Conservation (phyloP, 2,113 vertebrate genomes). For the Tachysurus vachellii region DNA sequence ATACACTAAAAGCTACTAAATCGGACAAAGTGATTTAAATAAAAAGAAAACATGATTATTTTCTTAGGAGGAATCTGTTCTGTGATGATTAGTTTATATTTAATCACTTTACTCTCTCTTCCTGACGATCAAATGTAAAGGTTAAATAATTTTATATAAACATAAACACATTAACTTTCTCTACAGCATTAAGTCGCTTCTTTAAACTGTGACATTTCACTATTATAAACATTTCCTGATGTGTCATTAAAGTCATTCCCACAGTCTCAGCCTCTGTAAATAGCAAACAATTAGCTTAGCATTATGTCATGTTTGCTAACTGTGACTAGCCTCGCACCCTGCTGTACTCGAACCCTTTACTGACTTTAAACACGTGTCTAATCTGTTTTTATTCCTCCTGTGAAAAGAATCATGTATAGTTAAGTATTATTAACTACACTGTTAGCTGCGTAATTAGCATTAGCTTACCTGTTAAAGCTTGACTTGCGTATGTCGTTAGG, state of each 20-base stretch:
- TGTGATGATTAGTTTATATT: neutral
- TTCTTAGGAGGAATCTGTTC: neutral
- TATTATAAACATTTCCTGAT: neutral
- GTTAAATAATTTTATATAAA: no score
- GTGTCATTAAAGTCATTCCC: neutral
- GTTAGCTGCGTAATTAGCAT: neutral
- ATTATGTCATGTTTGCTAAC: neutral
- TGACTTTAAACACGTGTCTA: neutral
- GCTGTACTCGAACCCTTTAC: neutral
- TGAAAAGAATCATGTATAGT: neutral
- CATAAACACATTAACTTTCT: neutral
- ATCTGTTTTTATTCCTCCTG: neutral
- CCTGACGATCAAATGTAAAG: no score
- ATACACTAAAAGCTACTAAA: neutral
- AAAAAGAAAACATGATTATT: neutral
- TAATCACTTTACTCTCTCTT: neutral
- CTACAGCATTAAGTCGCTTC: neutral
- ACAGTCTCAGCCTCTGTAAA: neutral
- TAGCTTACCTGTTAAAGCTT: slow-evolving; percentile 14
- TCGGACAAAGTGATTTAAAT: neutral
- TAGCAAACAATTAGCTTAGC: slow-evolving; percentile 7
- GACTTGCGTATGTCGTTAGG: neutral
- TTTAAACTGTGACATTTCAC: no score
- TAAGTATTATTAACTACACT: neutral
- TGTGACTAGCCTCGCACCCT: neutral